Percentiles rank a stretch among this genome's conserved stretches.
phyloP scores from a whole-genome alignment of 1,140 invertebrate species.

The Drosophila bocqueti region DNA sequence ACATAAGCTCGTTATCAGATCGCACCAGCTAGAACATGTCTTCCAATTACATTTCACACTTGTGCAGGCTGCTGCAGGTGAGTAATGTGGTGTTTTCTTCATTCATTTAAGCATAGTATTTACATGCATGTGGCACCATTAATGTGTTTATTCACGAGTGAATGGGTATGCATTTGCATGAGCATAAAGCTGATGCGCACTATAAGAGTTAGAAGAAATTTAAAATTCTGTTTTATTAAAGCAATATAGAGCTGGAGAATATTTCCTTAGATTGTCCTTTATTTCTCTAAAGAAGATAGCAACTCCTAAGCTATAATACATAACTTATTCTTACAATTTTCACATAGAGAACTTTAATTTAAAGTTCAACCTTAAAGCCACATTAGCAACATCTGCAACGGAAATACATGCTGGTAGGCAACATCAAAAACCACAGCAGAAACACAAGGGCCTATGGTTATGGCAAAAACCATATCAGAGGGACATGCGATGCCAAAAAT shows the following conservation, averaged over 20 bases:
- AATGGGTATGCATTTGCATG: conserved; percentile 6
- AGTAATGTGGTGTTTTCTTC: conserved; percentile 27
- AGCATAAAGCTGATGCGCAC: background rate
- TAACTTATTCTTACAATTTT: too few species aligned
- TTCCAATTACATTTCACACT: conserved; percentile 22
- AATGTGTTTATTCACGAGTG: background rate
- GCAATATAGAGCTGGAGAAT: background rate
- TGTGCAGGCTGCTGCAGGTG: conserved; percentile 23
- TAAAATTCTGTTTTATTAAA: background rate
- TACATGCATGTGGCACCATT: conserved; percentile 7
- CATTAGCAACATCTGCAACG: conserved; percentile 21
- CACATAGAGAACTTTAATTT: background rate
- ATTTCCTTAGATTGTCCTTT: too few species aligned
- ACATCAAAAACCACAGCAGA: conserved; percentile 19
- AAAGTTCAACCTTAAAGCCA: background rate
- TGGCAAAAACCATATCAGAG: conserved; percentile 8
- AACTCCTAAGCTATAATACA: background rate
- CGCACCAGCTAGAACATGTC: conserved; percentile 16
- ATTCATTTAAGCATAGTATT: conserved; percentile 6
- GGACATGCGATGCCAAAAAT: background rate
- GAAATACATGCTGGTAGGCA: background rate
- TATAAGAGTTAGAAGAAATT: background rate
- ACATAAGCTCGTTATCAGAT: conserved; percentile 45
- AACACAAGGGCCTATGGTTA: background rate
- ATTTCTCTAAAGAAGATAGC: background rate